phyloP scores from a whole-genome alignment of 2,888 invertebrate species.

The Subacronicta megacephala region DNA sequence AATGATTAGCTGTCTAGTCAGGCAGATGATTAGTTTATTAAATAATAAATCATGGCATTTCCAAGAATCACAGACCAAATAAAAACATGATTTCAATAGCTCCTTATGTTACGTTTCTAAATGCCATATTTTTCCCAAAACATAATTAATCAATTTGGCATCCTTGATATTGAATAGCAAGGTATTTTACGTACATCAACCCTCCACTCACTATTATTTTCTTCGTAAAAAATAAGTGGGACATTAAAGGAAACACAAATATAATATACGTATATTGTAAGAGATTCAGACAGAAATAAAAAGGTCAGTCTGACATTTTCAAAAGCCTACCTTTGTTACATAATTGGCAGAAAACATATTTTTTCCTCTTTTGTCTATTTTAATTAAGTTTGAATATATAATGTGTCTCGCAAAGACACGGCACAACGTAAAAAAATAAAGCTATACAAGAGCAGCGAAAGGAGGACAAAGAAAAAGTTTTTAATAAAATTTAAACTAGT shows the following conservation, averaged over 20 bases:
- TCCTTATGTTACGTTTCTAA: not conserved
- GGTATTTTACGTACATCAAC: not conserved
- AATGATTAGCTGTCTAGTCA: too few species aligned
- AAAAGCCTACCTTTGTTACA: not conserved
- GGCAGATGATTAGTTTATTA: too few species aligned
- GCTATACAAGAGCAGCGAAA: slow-evolving; percentile 8
- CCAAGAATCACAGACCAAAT: not conserved
- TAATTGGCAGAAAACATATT: slow-evolving; percentile 13
- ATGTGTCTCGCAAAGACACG: not conserved
- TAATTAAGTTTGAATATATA: slow-evolving; percentile 16
- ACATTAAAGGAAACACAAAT: not conserved
- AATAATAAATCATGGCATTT: too few species aligned
- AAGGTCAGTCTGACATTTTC: not conserved
- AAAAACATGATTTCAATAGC: not conserved
- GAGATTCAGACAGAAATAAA: not conserved
- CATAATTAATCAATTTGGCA: not conserved
- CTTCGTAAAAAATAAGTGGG: not conserved
- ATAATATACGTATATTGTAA: not conserved
- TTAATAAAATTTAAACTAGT: slow-evolving; percentile 46
- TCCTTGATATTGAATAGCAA: not conserved
- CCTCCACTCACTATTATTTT: not conserved
- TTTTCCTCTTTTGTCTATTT: slow-evolving; percentile 10
- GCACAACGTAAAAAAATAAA: slow-evolving; percentile 9
- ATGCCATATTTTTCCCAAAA: not conserved
- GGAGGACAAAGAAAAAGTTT: slow-evolving; percentile 22